These are phyloP conservation scores for Barbus barbus DNA, from an alignment of 2,113 vertebrate genomes.

Conservation along the genomic window DNA sequence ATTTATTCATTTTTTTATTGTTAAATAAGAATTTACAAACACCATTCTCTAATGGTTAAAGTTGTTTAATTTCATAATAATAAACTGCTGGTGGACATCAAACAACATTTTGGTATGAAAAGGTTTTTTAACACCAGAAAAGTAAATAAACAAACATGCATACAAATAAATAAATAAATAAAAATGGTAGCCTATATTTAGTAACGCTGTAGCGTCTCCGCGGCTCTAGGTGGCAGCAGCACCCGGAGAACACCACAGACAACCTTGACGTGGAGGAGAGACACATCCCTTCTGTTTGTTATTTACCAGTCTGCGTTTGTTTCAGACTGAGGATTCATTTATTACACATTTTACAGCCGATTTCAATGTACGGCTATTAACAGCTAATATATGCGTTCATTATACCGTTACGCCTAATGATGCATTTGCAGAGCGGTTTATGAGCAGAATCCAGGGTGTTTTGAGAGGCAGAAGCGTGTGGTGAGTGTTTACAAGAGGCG, in stretches of 20 bases:
- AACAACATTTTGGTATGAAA: neutral
- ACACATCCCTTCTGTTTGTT: neutral
- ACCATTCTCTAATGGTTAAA: too few species aligned
- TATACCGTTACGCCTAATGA: neutral
- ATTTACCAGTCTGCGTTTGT: neutral
- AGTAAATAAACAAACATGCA: too few species aligned
- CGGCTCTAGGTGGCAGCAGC: conserved; percentile 5
- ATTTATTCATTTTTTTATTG: neutral
- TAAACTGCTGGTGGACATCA: neutral
- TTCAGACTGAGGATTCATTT: neutral
- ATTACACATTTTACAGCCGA: neutral
- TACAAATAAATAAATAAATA: too few species aligned
- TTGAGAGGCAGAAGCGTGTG: neutral
- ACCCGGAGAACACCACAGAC: neutral
- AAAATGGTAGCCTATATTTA: too few species aligned
- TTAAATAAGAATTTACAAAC: too few species aligned
- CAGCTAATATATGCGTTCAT: neutral
- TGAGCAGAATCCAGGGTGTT: neutral
- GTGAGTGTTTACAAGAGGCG: conserved; percentile 15
- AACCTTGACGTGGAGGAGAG: conserved; percentile 4
- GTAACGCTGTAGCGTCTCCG: too few species aligned
- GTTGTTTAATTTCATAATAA: neutral
- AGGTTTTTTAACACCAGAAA: too few species aligned
- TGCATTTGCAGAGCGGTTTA: neutral
- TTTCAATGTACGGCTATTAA: neutral